Percentiles rank a stretch among this genome's conserved stretches.
Evolutionary conservation across 2,113 vertebrate species (phyloP).

Genomic region (Megaceryle torquata): DNA sequence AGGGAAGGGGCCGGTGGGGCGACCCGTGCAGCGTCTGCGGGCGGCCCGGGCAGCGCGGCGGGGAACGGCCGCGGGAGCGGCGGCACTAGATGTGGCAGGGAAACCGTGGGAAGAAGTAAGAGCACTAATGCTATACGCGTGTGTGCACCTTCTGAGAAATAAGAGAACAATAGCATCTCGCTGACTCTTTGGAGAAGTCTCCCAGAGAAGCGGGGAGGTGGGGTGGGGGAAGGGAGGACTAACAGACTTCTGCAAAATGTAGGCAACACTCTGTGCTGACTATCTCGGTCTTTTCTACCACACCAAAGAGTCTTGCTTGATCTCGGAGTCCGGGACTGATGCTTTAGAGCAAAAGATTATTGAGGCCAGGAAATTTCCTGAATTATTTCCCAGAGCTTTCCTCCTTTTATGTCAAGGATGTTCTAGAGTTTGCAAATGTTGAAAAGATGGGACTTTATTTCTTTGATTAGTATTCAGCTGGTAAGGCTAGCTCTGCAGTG

Average conservation of each 20-base stretch:
- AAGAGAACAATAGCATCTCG: not conserved
- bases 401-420: not conserved
- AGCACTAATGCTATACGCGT: accelerated
- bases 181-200: constrained; percentile 26
- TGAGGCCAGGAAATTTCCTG: not conserved
- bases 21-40: not conserved
- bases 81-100: not conserved
- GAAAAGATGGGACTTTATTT: constrained; percentile 2
- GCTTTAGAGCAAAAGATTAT: not conserved
- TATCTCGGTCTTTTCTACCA: not conserved
- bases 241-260: not conserved
- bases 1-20: not conserved
- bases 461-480: constrained; percentile 77
- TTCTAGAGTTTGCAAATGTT: constrained; percentile 27
- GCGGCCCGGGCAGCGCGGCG: not conserved
- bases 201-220: not conserved
- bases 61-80: not conserved
- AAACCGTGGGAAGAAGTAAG: not conserved
- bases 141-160: not conserved
- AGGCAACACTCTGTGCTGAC: not conserved
- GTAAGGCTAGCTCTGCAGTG: constrained; percentile 70
- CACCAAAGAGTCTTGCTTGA: not conserved
- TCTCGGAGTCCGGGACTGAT: not conserved
- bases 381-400: constrained; percentile 7
- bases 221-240: constrained; percentile 16